Evolutionary conservation across 2,888 invertebrate genomes (phyloP), one percentile per base, ranked within the genome.

Genomic region (Lasioglossum lativentre): DNA sequence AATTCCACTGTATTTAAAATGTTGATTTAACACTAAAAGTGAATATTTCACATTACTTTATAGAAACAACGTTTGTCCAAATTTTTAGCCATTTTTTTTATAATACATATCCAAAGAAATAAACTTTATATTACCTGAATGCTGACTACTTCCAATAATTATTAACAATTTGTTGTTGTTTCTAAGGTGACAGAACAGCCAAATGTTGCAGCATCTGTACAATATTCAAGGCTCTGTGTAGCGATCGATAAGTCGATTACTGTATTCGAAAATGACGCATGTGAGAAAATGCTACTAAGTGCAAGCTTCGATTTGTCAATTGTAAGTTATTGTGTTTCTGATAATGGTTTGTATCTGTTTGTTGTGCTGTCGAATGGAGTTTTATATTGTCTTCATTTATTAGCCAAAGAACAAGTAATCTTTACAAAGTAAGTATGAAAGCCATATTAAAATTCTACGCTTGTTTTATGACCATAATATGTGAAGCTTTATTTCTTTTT

Each of bases 211-310:
- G 91, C 93, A 45, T 92, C 91, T 14, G 56, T 94, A 42, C 92
- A 93, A 78, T 83, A 91, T 86, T 89, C 90, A 42, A 92, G 91
- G 80, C 81, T 95, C 34, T 95, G 93, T 52, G 82, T 95, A 8
- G 91, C 91, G 40, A 91, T 95, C 59, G 93, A 95, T 73, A 93
- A 93, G 79, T 94, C 94, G 2, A 90, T 95, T 40, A 93, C 93
- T 27, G 89, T 95, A 82, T 95, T 95, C 80, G 86, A 88, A n/a
- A 90, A 94, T 74, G 93, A 94, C 82, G 86, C 89, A 8, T 95
- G 93, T 68, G 81, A 89, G n/a, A 86, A 93, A 42, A 89, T 95
- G 63, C 63, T 91, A 23, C 86, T 93, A n/a, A 93, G 89, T 52
- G 82, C 92, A 42, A 90, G 90, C 75, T 95, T 95, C 75, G 93